A percentile compares a stretch with the other conserved stretches of the same genome.
These are phyloP conservation scores for Lochmaea crataegi DNA, from an alignment of 2,888 invertebrate genomes.

Conservation along the genomic window DNA sequence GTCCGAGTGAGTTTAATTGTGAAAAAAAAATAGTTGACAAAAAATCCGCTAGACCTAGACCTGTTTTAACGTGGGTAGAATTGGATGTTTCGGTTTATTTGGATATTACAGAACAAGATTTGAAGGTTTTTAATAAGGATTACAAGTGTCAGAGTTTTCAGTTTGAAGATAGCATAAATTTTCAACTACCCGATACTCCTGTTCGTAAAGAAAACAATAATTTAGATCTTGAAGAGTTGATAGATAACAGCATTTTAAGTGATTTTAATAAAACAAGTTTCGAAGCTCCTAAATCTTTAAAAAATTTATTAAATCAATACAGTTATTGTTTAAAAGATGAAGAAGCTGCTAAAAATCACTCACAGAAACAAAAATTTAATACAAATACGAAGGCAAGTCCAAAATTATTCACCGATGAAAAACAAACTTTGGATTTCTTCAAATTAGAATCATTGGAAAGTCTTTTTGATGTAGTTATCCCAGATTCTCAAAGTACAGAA, in stretches of 20 bases:
- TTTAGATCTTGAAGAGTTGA: constrained; percentile 34
- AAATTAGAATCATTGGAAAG: constrained; percentile 48
- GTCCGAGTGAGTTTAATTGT: constrained; percentile 66
- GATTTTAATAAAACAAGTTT: constrained; percentile 46
- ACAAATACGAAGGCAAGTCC: constrained; percentile 6
- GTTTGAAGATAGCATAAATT: constrained; percentile 36
- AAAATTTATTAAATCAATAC: constrained; percentile 47
- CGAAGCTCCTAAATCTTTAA: constrained; percentile 52
- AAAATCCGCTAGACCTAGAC: constrained; percentile 11
- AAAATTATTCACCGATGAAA: constrained; percentile 1
- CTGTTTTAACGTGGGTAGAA: constrained; percentile 42
- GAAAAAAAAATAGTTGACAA: constrained; percentile 42
- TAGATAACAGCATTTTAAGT: constrained; percentile 34
- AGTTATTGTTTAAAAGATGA: constrained; percentile 40
- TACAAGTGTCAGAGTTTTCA: constrained; percentile 24
- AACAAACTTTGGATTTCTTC: constrained; percentile 49
- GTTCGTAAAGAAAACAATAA: constrained; percentile 39
- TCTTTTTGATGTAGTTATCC: constrained; percentile 39
- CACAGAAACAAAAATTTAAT: too few species aligned
- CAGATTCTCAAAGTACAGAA: constrained; percentile 48
- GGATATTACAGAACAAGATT: constrained; percentile 51
- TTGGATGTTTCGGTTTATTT: constrained; percentile 48
- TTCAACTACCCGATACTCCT: constrained; percentile 36
- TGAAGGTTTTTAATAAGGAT: constrained; percentile 50
- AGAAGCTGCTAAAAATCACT: not conserved